Conservation (phyloP, 2,888 invertebrate species). For the Zhengitettix transpicula region DNA sequence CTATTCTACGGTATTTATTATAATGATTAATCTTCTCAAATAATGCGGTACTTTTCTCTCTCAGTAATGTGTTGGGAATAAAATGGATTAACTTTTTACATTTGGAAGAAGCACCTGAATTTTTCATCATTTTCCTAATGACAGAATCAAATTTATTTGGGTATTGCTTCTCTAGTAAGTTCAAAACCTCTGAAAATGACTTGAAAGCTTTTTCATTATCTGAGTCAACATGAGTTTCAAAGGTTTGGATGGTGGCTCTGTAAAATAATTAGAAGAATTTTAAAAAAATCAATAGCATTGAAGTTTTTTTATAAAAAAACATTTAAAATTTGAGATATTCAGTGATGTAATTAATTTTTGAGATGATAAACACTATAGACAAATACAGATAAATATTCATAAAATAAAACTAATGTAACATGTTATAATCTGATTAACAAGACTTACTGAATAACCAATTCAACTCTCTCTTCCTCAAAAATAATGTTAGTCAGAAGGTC, state of each 20-base stretch:
- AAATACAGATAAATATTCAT: too few species aligned
- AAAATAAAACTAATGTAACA: too few species aligned
- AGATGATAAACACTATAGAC: too few species aligned
- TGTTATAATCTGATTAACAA: background rate
- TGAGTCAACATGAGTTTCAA: too few species aligned
- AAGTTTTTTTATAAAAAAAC: too few species aligned
- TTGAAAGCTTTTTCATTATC: background rate
- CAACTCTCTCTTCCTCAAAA: constrained; percentile 36
- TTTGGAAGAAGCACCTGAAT: background rate
- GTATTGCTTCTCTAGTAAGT: constrained; percentile 49
- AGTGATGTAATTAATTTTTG: too few species aligned
- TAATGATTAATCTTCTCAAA: constrained; percentile 59
- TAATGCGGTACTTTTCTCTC: constrained; percentile 25
- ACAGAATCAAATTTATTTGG: constrained; percentile 53
- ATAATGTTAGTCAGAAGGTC: constrained; percentile 41
- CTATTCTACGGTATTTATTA: constrained; percentile 42
- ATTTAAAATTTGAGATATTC: too few species aligned
- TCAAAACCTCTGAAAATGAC: constrained; percentile 39
- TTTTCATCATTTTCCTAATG: constrained; percentile 33
- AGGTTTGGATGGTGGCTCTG: too few species aligned
- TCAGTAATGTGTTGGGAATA: background rate
- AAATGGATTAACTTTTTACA: background rate
- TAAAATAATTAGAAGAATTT: too few species aligned
- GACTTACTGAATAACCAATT: constrained; percentile 39
- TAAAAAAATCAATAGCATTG: too few species aligned